Percentiles rank a stretch among this genome's conserved stretches.
These are phyloP conservation scores for Scophthalmus maximus DNA, from an alignment of 2,113 vertebrate genomes.

Conservation along the genomic window DNA sequence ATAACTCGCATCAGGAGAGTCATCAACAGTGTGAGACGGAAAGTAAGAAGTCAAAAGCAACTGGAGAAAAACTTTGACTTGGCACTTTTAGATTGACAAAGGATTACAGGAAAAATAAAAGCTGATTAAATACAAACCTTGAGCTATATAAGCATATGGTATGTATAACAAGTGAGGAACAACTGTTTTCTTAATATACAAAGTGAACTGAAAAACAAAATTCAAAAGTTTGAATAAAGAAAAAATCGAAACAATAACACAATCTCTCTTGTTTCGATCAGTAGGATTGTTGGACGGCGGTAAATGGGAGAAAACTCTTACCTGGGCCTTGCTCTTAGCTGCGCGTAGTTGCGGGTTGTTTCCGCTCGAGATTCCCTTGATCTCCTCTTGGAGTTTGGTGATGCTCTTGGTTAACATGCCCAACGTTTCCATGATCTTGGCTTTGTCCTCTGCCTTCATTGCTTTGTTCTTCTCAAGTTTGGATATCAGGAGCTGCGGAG, in stretches of 20 bases:
- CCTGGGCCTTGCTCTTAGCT: constrained; percentile 94
- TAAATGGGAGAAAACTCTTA: constrained; percentile 56
- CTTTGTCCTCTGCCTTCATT: constrained; percentile 95
- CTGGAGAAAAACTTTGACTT: background rate
- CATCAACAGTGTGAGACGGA: background rate
- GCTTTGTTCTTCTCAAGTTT: constrained; percentile 96
- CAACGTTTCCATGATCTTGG: constrained; percentile 95
- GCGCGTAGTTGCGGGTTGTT: constrained; percentile 79
- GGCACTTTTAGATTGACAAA: background rate
- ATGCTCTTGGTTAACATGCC: constrained; percentile 92
- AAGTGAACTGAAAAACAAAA: background rate
- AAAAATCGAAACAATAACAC: background rate
- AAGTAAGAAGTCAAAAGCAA: background rate
- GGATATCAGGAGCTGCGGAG: constrained; percentile 92
- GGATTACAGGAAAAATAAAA: no score
- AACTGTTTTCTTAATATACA: no score
- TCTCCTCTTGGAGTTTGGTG: constrained; percentile 96
- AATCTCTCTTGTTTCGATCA: no score
- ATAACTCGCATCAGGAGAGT: constrained; percentile 14
- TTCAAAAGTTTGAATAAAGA: background rate
- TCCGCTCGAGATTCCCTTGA: constrained; percentile 88
- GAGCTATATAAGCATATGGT: no score
- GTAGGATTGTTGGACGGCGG: background rate
- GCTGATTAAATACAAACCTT: background rate
- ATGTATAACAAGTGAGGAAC: no score